A percentile compares a stretch with the other conserved stretches of the same genome.
Evolutionary conservation across 2,888 invertebrate genomes (phyloP).

Genomic region (Spatulosminthurus flaviceps): DNA sequence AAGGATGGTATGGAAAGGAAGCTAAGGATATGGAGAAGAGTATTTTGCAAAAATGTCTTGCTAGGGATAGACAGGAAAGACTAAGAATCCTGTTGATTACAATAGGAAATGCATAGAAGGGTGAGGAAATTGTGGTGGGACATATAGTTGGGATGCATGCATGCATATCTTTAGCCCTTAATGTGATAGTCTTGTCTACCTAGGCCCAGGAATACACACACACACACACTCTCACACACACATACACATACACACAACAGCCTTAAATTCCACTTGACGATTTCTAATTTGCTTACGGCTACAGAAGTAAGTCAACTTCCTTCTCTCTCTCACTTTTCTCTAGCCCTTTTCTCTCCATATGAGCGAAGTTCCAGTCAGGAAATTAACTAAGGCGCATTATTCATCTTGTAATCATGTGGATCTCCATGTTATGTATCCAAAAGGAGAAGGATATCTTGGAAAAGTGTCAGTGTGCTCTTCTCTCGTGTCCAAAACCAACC

Average conservation of each 20-base stretch:
- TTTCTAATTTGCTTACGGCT: constrained; percentile 24
- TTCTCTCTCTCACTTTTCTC: neutral
- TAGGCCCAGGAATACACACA: neutral
- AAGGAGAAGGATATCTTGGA: too few relatives aligned
- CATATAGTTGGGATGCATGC: neutral
- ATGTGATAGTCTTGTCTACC: too few relatives aligned
- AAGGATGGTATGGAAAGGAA: too few relatives aligned
- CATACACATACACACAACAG: neutral
- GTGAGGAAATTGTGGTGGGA: too few relatives aligned
- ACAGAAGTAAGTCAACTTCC: constrained; percentile 10
- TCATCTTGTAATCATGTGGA: constrained; percentile 44
- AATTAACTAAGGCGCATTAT: constrained; percentile 51
- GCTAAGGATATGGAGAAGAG: too few relatives aligned
- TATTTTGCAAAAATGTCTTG: too few relatives aligned
- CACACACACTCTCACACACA: neutral
- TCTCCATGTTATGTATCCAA: neutral
- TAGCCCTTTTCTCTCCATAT: too few relatives aligned
- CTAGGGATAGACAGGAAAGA: neutral
- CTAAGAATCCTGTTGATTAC: constrained; percentile 18
- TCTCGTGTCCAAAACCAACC: too few relatives aligned
- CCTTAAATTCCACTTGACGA: neutral
- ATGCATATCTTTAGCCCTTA: neutral
- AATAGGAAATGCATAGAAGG: neutral
- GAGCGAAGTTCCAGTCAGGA: constrained; percentile 36
- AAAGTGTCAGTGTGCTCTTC: too few relatives aligned